phyloP scores from a whole-genome alignment of 1,140 invertebrate genomes.

The Augochlora pura region DNA sequence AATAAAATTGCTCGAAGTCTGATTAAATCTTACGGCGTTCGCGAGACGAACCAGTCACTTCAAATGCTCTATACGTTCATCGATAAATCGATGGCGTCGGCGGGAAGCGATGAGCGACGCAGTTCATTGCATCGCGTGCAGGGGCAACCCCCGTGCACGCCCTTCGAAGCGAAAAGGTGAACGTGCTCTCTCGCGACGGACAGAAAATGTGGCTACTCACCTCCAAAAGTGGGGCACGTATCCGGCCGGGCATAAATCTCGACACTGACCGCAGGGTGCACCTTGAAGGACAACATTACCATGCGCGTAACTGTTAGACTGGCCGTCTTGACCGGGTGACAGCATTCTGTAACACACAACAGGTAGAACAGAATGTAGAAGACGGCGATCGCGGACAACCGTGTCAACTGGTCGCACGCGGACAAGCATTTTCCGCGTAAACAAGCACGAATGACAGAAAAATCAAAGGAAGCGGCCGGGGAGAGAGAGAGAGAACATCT shows the following conservation, averaged over 20 bases:
- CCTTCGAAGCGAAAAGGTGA: background rate
- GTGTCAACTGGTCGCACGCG: too few species aligned
- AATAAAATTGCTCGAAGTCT: too few species aligned
- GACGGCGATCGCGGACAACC: background rate
- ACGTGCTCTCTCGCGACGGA: background rate
- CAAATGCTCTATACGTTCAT: too few species aligned
- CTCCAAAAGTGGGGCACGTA: conserved; percentile 79
- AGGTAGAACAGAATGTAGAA: background rate
- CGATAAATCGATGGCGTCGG: too few species aligned
- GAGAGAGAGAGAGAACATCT: too few species aligned
- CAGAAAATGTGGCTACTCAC: conserved; percentile 62
- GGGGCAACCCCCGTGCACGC: background rate
- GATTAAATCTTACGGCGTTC: too few species aligned
- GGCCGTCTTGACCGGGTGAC: conserved; percentile 67
- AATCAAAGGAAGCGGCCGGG: too few species aligned
- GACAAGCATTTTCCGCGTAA: too few species aligned
- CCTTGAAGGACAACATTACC: conserved; percentile 73
- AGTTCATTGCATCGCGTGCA: too few species aligned
- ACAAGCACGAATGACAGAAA: too few species aligned
- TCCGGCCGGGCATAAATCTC: conserved; percentile 75
- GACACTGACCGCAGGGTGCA: conserved; percentile 77
- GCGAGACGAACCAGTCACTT: too few species aligned
- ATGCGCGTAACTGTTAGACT: conserved; percentile 65
- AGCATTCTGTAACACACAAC: conserved; percentile 74
- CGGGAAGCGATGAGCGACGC: too few species aligned